Conservation (phyloP, 2,797 vertebrate species). For the Chrysocyon brachyurus region DNA sequence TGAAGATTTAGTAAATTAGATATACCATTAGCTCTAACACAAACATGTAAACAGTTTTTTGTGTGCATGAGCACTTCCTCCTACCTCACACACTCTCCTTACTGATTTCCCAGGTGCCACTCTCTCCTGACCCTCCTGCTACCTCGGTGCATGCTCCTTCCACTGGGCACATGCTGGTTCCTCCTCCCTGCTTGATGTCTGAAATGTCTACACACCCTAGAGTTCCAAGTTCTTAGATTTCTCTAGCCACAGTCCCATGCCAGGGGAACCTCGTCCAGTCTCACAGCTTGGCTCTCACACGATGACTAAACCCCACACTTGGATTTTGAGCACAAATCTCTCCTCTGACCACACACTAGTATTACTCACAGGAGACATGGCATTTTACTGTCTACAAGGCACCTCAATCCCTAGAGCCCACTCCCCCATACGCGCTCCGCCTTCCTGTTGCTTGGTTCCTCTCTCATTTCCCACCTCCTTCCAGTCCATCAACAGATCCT, state of each 20-base stretch:
- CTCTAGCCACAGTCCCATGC: not conserved
- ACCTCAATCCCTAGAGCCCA: not conserved
- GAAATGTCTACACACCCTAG: not conserved
- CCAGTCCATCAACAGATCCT: not conserved
- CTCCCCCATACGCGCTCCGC: not conserved
- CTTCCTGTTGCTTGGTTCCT: not conserved
- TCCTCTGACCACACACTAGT: not conserved
- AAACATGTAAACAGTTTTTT: not conserved
- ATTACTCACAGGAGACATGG: not conserved
- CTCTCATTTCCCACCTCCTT: not conserved
- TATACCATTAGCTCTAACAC: not conserved
- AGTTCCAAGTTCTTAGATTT: not conserved
- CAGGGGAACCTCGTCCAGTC: not conserved
- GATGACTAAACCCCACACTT: not conserved
- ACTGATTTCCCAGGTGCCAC: not conserved
- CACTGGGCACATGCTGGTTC: not conserved
- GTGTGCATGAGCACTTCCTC: rapidly evolving
- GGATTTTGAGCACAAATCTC: not conserved
- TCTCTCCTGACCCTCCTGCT: not conserved
- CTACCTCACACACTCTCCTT: not conserved
- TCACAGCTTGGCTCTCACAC: not conserved
- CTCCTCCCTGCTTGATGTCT: not conserved
- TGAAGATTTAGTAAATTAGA: not conserved
- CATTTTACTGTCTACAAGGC: not conserved
- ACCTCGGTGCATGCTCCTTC: not conserved